Evolutionary conservation across 1,140 invertebrate genomes (phyloP), one percentile per base, ranked within the genome.

Genomic region (Cyclina sinensis): DNA sequence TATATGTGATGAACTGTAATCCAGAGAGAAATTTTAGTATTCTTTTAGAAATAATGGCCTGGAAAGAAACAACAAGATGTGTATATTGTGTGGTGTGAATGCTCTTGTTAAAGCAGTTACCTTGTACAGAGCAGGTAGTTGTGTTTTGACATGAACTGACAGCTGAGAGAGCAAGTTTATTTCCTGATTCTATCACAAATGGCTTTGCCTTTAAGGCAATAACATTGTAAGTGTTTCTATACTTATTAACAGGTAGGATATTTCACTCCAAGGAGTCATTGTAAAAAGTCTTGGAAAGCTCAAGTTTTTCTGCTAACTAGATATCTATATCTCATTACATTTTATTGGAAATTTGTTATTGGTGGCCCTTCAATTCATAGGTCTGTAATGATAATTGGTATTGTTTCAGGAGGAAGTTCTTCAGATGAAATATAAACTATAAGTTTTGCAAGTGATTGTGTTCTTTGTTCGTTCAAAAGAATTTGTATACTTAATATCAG

Each of bases 241-340:
- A n/a, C n/a, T n/a, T n/a, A n/a, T n/a, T n/a, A n/a, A n/a, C n/a
- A n/a, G n/a, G n/a, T n/a, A n/a, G n/a, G n/a, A n/a, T n/a, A n/a
- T n/a, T n/a, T n/a, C n/a, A n/a, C n/a, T n/a, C n/a, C 21, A 32
- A 37, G 27, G 9, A 70, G 35, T 37, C 65, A 30, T 37, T 12
- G 5, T 37, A 37, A 32, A 30, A 70, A 32, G 65, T 70, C 65
- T 70, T 27, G 32, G 32, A 70, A 70, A 37, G 35, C 32, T 4
- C 30, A 70, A n/a, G 32, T 27, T 70, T 11, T 37, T 70, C 65
- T 37, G 65, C 37, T 70, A 70, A 70, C 65, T 70, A 70, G 65
- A 70, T 70, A 70, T 37, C 65, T 70, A 70, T 30, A 70, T 70
- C 30, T 39, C 35, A 70, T 70, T 70, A 70, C 37, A 3, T 70